Base-by-base conservation (phyloP, 2,113 vertebrate genomes). In the Zootoca vivipara region DNA sequence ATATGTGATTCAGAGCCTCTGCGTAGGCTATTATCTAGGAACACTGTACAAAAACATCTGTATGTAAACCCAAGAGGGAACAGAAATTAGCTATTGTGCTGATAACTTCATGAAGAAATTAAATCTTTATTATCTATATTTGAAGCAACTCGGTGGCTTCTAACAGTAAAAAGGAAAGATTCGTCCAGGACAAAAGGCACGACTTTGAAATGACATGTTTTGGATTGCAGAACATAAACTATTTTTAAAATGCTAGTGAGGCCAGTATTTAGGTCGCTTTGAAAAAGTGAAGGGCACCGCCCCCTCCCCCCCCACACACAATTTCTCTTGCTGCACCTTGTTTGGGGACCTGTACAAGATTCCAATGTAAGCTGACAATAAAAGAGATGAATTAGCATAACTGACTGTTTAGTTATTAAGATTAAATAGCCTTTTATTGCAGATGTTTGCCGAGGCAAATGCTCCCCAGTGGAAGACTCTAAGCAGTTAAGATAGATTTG, bases 401-500 rank as follows among this genome's bases (percentile, higher is more conserved):
- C 95, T 94, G 94, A 95, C 95, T 96, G 91, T 93, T 96, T 95
- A 92, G 89, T 96, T 96, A 95, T 70, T 64, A 95, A 96, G 94
- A 96, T 96, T 96, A 96, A 97, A 96, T 95, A 96, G 95, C 92
- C 90, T 95, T 95, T 97, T 96, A 96, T 93, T 96, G 94, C 93
- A 95, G 92, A 96, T 97, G 94, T 97, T 97, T 97, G 92, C 95
- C 92, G 94, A 95, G 93, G 94, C 95, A 97, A 97, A 95, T 95
- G 91, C 75, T 97, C 95, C 96, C 96, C 88, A 89, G 95, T 95
- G 96, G 82, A 97, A 96, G 92, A 89, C 92, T 95, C 92, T 95
- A 94, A 96, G 94, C 92, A 96, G 94, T 96, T 96, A 95, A 95
- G 91, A 96, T 94, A 94, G 93, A 96, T 95, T 97, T 96, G 93